Evolutionary conservation across 2,888 invertebrate genomes (phyloP).

Genomic region (Automeris io): DNA sequence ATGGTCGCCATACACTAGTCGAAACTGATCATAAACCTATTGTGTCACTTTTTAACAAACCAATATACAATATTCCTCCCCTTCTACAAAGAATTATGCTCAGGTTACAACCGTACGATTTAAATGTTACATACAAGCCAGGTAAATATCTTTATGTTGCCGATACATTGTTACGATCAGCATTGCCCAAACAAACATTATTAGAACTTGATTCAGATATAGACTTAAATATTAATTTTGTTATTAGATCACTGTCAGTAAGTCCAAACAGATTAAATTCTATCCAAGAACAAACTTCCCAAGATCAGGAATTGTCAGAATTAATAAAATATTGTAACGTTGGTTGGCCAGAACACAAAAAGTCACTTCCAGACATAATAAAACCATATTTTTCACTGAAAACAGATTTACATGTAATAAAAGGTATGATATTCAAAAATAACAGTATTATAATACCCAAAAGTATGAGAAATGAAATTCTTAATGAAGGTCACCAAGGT

Average conservation of each 20-base stretch:
- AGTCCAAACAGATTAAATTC: conserved; percentile 11
- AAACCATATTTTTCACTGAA: conserved; percentile 11
- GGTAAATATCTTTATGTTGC: conserved; percentile 26
- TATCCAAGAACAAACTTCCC: conserved; percentile 10
- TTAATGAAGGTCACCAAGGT: conserved; percentile 26
- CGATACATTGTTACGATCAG: conserved; percentile 21
- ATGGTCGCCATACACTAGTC: conserved; percentile 1
- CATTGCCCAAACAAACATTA: conserved; percentile 12
- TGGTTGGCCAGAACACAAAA: conserved; percentile 22
- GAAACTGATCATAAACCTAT: background rate
- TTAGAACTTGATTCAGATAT: conserved; percentile 12
- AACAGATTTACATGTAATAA: conserved; percentile 12
- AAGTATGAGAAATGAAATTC: conserved; percentile 11
- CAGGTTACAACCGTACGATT: conserved; percentile 16
- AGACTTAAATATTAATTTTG: conserved; percentile 11
- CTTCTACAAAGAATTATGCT: conserved; percentile 30
- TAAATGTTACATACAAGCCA: conserved; percentile 18
- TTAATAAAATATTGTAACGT: background rate
- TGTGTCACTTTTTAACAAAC: background rate
- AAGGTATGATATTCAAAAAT: conserved; percentile 20
- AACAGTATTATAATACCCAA: conserved; percentile 20
- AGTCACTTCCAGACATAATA: conserved; percentile 7
- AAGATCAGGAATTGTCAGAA: conserved; percentile 7
- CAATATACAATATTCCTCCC: conserved; percentile 10
- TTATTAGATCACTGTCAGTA: conserved; percentile 14